Base-by-base conservation (phyloP, 2,797 vertebrate genomes). In the Balearica regulorum region DNA sequence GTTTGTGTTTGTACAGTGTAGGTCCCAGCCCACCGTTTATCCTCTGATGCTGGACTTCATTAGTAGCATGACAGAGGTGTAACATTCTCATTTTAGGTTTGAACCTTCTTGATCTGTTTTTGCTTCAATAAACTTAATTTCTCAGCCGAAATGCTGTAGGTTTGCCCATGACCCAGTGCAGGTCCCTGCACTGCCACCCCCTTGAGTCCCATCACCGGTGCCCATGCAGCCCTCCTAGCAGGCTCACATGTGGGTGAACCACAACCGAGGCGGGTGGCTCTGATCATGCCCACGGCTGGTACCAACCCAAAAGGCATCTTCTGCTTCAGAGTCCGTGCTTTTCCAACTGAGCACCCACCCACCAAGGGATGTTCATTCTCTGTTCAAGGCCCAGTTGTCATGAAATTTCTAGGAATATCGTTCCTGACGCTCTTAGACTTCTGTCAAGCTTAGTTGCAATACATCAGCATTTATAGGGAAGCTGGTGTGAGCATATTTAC, bases 181-280 rank as follows among this genome's bases (percentile, higher is more conserved):
- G 0, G 2, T 25, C 35, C 26, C 31, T 53, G 33, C 4, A 1
- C 11, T 61, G 53, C 10, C 19, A 7, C 8, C 6, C 16, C 35
- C 28, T 54, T 6, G 2, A 5, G 5, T n/a, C 4, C 35, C 12
- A 28, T 78, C 10, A 1, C 13, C 1, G 0, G 10, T 43, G 44
- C 39, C 20, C 1, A 0, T 20, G 37, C 28, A 31, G 24, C 29
- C 7, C 11, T 44, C 13, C 35, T 21, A 25, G 43, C 21, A 33
- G 43, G 9, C 19, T 25, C 41, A 13, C 10, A 4, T 6, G 14
- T 5, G 44, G 51, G 13, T 37, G 66, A 89, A 18, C 31, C 16
- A 4, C 48, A 16, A 31, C 43, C 6, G 4, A 35, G 11, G 6
- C 0, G 2, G 12, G 5, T 48, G 64, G 18, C 31, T 77, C 55